Base-by-base conservation (phyloP, 2,888 invertebrate species). In the Kuschelorhynchus macadamiae region DNA sequence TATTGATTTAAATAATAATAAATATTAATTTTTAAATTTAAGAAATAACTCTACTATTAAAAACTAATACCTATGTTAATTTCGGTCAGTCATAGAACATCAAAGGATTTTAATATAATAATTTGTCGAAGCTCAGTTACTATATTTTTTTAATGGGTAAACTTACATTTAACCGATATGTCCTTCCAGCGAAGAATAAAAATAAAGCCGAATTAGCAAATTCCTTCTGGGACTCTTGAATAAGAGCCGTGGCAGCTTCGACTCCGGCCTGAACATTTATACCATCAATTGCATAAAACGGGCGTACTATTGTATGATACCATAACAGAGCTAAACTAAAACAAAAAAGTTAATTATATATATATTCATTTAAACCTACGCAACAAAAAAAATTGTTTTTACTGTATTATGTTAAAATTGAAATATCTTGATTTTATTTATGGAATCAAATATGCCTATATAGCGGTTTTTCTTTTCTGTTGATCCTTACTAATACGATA, bases 261-360 rank as follows among this genome's bases (percentile, higher is more conserved):
- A 88, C 86, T 7, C 90, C 90, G 14, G 88, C 87, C 74, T 85
- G 83, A 1, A 88, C 85, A 75, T 88, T 87, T 20, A 84, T 84
- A 2, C 89, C 89, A 77, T 91, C 90, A 9, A 90, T 82, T 1
- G 88, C 88, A 79, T 90, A 90, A 78, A 90, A 89, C 33, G 91
- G 91, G 59, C 89, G 83, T 2, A 90, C 88, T 39, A 90, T 88
- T 12, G 90, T 90, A 76, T 90, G 89, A 77, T 90, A 91, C 90
- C 91, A 91, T 46, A 91, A 78, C 46, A 90, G 78, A 0, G 87
- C 85, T 71, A 89, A 82, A 16, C 87, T 88, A 72, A 30, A 80
- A 79, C 42, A 62, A 36, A 14, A 50, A 41, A 9, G 5, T 39
- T 30, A 30, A 7, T 30, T 30, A 7, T 7, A 30, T 9, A 30